Base-by-base conservation (phyloP, 1,140 invertebrate genomes). In the Drosophila tani region DNA sequence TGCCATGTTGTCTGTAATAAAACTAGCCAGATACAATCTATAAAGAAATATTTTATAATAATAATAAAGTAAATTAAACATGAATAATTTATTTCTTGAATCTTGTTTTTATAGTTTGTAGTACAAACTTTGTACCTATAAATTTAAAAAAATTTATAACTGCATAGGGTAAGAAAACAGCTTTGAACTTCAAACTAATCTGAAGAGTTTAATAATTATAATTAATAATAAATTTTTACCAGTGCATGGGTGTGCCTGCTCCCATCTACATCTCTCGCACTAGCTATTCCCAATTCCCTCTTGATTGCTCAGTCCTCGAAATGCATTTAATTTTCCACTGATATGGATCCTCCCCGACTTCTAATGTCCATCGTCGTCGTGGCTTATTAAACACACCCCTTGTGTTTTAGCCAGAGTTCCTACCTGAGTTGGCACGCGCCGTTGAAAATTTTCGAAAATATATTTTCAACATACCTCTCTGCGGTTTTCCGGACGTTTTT, bases 401-500 rank as follows among this genome's bases (percentile, higher is more conserved):
- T 12, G 24, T 17, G 24, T 21, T 24, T n/a, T 5, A 29, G 24
- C 53, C 55, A 0, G 17, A 45, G 12, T 45, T 29, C 9, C 19
- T 84, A 69, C 69, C 74, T 75, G 66, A 71, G 49, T 9, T 24
- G 63, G 76, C 81, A 81, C 77, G 56, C 67, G 77, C 51, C 58
- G 29, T 29, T 68, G 58, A 27, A 75, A 65, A 45, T 67, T 75
- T 67, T 49, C 24, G 38, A 58, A 38, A 59, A 62, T 55, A 62
- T 55, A 62, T 60, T 74, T 68, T 77, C 71, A 69, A 68, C 70
- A 76, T 74, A 83, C 69, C 78, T 71, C 75, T 68, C 65, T 88
- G 84, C 51, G 81, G 81, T 79, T 90, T 84, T 69, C 77, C 81
- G 53, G 82, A 85, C 84, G 80, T 80, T 88, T 88, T 88, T 90